These are phyloP conservation scores for Lepilemur ruficaudatus DNA, from an alignment of 2,797 vertebrate genomes.

Conservation along the genomic window DNA sequence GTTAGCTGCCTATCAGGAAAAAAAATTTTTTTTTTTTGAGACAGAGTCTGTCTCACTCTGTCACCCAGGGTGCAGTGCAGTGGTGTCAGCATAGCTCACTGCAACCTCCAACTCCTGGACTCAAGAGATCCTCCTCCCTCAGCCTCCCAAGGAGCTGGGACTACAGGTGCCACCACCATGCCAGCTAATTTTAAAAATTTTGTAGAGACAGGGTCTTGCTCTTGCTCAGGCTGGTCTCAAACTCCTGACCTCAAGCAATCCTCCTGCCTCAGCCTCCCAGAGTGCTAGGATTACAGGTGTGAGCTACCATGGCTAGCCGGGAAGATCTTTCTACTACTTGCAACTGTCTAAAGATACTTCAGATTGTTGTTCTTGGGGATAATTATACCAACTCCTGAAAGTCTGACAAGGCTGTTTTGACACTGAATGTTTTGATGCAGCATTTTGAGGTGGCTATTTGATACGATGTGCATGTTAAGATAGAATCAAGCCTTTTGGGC, in stretches of 20 bases:
- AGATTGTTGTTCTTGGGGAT: not conserved
- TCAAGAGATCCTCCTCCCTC: not conserved
- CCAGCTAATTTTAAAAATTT: not conserved
- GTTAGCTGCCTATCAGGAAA: not conserved
- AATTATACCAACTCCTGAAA: not conserved
- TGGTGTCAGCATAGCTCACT: not conserved
- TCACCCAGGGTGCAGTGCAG: not conserved
- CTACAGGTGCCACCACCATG: not conserved
- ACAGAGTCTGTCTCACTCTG: not conserved
- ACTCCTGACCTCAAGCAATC: not conserved
- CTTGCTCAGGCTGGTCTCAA: not conserved
- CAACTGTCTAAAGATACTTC: not conserved
- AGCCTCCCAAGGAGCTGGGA: not conserved
- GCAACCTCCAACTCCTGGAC: not conserved
- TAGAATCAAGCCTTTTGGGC: not conserved
- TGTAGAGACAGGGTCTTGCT: not conserved
- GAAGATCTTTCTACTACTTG: not conserved
- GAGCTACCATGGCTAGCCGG: too few species aligned
- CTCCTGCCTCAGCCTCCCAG: not conserved
- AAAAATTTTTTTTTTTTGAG: not conserved
- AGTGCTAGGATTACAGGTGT: not conserved
- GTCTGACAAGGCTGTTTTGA: not conserved
- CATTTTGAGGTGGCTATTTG: not conserved
- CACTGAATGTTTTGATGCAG: not conserved
- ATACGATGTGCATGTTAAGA: not conserved